Conservation (phyloP, 2,797 vertebrate genomes). For the Phyllotis vaccarum region DNA sequence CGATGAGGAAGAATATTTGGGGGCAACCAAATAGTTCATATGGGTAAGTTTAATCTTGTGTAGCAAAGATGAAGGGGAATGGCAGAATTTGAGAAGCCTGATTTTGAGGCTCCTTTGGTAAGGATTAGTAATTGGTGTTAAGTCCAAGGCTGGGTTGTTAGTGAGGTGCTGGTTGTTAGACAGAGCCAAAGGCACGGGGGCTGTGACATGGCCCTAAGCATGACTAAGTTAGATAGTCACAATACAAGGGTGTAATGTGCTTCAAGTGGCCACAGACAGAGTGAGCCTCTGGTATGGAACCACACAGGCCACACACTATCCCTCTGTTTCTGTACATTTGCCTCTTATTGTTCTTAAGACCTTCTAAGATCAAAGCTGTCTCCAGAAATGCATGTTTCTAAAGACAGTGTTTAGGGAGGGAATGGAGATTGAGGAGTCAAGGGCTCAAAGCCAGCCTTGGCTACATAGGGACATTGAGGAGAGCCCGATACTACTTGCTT, state of each 20-base stretch:
- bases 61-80: neutral
- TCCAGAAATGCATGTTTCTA: neutral
- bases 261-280: neutral
- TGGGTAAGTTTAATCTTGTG: neutral
- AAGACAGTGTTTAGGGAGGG: neutral
- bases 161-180: neutral
- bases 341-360: neutral
- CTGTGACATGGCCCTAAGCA: neutral
- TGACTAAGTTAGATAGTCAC: neutral
- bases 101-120: neutral
- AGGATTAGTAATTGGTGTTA: neutral
- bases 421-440: neutral
- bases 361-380: neutral
- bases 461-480: neutral
- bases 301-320: neutral
- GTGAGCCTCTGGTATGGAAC: neutral
- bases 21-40: neutral
- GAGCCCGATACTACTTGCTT: neutral
- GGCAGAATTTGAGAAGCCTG: neutral
- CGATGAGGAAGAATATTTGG: neutral
- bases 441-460: neutral
- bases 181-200: neutral
- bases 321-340: neutral
- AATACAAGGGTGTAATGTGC: neutral
- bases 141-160: neutral